Evolutionary conservation across 2,113 vertebrate genomes (phyloP).

Genomic region (Nycticryphes semicollaris): DNA sequence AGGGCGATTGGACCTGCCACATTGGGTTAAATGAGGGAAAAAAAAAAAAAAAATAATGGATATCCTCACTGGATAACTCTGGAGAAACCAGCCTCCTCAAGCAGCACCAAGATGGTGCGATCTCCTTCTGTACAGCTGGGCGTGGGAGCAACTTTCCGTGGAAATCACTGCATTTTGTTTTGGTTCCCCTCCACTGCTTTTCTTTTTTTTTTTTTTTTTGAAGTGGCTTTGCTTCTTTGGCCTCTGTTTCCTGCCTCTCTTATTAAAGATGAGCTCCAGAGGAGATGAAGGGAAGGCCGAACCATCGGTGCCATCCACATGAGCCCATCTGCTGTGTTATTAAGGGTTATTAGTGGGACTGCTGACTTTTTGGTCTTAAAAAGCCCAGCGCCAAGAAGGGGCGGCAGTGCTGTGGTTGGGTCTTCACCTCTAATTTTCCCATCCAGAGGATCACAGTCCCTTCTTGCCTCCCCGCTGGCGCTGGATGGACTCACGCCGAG

Average conservation of each 20-base stretch:
- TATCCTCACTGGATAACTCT: background rate
- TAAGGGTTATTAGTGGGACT: background rate
- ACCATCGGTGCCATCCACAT: accelerated
- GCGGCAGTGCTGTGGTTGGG: accelerated
- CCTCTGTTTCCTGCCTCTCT: background rate
- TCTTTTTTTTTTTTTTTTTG: background rate
- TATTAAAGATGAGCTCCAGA: background rate
- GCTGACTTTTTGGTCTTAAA: background rate
- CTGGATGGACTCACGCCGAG: accelerated
- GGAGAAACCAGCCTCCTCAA: background rate
- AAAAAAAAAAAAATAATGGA: background rate
- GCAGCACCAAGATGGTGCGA: accelerated
- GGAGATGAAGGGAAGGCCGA: background rate
- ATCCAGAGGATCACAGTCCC: background rate
- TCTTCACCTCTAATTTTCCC: background rate
- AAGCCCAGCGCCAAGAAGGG: accelerated
- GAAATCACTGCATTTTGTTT: background rate
- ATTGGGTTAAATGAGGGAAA: background rate
- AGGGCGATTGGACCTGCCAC: background rate
- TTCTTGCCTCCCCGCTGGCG: background rate
- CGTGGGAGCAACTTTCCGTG: accelerated
- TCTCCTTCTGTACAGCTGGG: background rate
- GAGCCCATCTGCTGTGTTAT: background rate
- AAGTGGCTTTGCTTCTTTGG: background rate
- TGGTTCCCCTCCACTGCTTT: background rate